Evolutionary conservation across 2,113 vertebrate species (phyloP).

Genomic region (Gambusia holbrooki): DNA sequence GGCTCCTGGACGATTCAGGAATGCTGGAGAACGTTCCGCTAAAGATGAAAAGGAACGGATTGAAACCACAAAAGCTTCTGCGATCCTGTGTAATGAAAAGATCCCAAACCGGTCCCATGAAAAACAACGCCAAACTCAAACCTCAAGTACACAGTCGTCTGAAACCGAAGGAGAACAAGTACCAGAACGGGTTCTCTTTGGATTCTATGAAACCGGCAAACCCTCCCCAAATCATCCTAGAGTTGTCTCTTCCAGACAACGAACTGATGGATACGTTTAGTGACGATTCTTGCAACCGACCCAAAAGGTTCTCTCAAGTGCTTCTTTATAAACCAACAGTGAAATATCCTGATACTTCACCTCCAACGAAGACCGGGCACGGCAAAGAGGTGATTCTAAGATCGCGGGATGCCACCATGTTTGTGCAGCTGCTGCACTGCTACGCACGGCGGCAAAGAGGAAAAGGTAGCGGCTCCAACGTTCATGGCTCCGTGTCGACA

Average conservation of each 20-base stretch:
- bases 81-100: slow-evolving; percentile 24
- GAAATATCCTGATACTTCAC: slow-evolving; percentile 32
- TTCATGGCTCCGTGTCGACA: slow-evolving; percentile 53
- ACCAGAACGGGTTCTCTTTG: slow-evolving; percentile 31
- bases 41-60: slow-evolving; percentile 56
- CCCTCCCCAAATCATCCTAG: slow-evolving; percentile 69
- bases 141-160: slow-evolving; percentile 17
- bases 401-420: slow-evolving; percentile 50
- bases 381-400: slow-evolving; percentile 68
- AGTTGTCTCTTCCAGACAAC: slow-evolving; percentile 81
- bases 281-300: slow-evolving; percentile 58
- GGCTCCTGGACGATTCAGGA: slow-evolving; percentile 79
- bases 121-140: slow-evolving; percentile 58
- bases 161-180: slow-evolving; percentile 23
- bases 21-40: slow-evolving; percentile 44
- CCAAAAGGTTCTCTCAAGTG: slow-evolving; percentile 51
- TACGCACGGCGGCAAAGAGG: slow-evolving; percentile 69
- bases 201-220: slow-evolving; percentile 10
- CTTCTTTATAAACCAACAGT: slow-evolving; percentile 63
- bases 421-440: slow-evolving; percentile 73
- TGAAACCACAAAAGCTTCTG: slow-evolving; percentile 52
- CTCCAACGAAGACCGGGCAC: slow-evolving; percentile 32
- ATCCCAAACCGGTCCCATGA: slow-evolving; percentile 24
- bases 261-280: slow-evolving; percentile 70
- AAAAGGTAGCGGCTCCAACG: slow-evolving; percentile 39